Percentiles rank a stretch among this genome's conserved stretches.
phyloP scores from a whole-genome alignment of 1,140 invertebrate species.

The Metopolophium dirhodum region DNA sequence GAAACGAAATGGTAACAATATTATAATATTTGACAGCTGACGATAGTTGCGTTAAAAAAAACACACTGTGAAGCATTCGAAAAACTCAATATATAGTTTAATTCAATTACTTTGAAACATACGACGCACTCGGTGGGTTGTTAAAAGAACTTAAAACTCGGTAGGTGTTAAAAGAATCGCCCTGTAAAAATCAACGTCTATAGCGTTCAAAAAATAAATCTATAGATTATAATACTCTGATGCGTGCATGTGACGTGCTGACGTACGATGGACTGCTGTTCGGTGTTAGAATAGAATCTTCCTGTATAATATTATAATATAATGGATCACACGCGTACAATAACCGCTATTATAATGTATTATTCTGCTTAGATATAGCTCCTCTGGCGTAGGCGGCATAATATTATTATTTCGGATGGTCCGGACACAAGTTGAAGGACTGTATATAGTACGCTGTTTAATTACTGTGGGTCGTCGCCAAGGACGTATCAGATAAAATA shows the following conservation, averaged over 20 bases:
- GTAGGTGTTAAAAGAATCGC: no score
- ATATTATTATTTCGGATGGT: background rate
- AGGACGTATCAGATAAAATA: background rate
- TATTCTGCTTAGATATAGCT: background rate
- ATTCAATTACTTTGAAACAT: no score
- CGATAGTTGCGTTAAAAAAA: no score
- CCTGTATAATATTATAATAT: background rate
- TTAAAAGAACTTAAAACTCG: no score
- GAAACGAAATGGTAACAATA: background rate
- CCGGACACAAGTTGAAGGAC: conserved; percentile 1
- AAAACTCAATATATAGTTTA: no score
- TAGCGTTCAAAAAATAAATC: no score
- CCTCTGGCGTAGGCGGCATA: background rate
- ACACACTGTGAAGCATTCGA: background rate
- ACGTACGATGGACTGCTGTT: no score
- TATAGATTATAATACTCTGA: no score
- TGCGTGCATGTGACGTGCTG: no score
- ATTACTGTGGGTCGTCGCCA: background rate
- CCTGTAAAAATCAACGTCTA: no score
- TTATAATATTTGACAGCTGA: background rate
- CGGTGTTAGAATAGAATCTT: no score
- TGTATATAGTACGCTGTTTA: background rate
- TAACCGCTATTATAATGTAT: background rate
- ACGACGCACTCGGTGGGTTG: no score
- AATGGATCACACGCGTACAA: background rate